Evolutionary conservation across 2,888 invertebrate species (phyloP).

Genomic region (Gortyna flavago): DNA sequence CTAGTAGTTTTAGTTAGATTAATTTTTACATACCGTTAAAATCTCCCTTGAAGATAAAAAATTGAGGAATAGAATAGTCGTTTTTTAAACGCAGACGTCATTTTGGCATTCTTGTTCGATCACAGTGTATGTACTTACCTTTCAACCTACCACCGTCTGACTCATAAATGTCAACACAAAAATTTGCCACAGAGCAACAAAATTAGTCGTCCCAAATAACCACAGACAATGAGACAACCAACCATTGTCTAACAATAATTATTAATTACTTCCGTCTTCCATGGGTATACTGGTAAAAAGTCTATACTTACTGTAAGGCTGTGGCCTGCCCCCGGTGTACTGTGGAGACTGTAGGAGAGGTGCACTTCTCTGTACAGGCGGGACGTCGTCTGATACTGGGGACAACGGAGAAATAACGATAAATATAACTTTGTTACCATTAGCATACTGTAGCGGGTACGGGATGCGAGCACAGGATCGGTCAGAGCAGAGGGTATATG

Average conservation of each 20-base stretch:
- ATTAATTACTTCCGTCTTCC: background rate
- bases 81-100: background rate
- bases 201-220: background rate
- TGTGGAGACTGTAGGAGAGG: slow-evolving; percentile 97
- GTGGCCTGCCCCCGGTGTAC: slow-evolving; percentile 95
- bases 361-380: slow-evolving; percentile 91
- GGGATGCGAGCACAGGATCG: slow-evolving; percentile 45
- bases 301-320: slow-evolving; percentile 96
- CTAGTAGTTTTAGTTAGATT: background rate
- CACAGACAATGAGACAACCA: background rate
- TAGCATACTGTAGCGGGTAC: slow-evolving; percentile 37
- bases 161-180: background rate
- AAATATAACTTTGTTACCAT: slow-evolving; percentile 56
- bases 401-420: slow-evolving; percentile 68
- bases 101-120: background rate
- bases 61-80: background rate
- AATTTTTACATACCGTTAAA: background rate
- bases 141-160: background rate
- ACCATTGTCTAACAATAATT: background rate
- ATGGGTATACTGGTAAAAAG: background rate
- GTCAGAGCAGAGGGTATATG: background rate
- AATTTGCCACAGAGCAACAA: background rate
- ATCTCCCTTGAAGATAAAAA: background rate
- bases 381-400: slow-evolving; percentile 85
- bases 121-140: slow-evolving; percentile 22